Base-by-base conservation (phyloP, 1,140 invertebrate genomes). In the Drosophila rhopaloa region DNA sequence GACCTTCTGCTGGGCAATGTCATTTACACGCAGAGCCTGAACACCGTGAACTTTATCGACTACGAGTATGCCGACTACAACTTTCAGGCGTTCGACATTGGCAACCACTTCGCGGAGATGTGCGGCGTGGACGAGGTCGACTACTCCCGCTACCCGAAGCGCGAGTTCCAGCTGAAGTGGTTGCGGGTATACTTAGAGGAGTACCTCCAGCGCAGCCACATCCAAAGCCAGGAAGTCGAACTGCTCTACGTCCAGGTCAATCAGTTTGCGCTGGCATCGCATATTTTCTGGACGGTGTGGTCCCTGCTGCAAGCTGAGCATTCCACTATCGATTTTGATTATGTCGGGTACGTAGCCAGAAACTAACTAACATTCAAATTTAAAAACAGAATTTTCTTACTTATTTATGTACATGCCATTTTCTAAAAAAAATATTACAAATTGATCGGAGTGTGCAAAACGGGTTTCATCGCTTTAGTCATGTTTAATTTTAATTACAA, bases 101-200 rank as follows among this genome's bases (percentile, higher is more conserved):
- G 96, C 13, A 99, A 99, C 94, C 98, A 99, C 94, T 99, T 99
- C 94, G 96, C 96, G 85, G 98, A 99, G 95, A 99, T 98, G 95
- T 97, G 97, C 84, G 98, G 98, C 96, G 93, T 97, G 37, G 95
- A 94, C 44, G 94, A 95, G 76, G 95, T 96, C 5, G 96, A 98
- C 91, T 97, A 96, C 92, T 93, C 94, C 4, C 93, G 94, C 48
- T 99, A 97, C 93, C 98, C 98, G 0, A 93, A 94, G 57, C 94
- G 95, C 90, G 95, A 96, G 24, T 96, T 97, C 76, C 97, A 98
- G 93, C 92, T 94, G 48, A 88, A 93, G n/a, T 99, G 98, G 98
- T 92, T 99, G 62, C 93, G 93, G 67, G 93, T 94, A 46, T 98
- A 98, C 91, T 93, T 98, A 7, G 86, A 94, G 76, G 93, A 94